A percentile compares a stretch with the other conserved stretches of the same genome.
Evolutionary conservation across 2,888 invertebrate genomes (phyloP).

Genomic region (Argynnis bischoffii): DNA sequence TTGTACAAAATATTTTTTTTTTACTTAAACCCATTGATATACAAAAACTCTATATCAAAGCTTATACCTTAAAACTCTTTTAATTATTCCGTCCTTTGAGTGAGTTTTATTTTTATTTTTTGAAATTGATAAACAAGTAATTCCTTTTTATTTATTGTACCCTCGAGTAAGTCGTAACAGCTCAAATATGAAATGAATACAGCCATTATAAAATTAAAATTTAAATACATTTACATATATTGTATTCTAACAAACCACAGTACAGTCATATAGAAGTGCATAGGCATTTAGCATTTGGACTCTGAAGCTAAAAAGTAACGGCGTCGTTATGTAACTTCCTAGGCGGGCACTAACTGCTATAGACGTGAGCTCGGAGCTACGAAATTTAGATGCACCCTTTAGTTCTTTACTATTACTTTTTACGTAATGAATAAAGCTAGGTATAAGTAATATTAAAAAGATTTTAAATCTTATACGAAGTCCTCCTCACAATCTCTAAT

Average conservation of each 20-base stretch:
- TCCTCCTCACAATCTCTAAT: too few relatives aligned
- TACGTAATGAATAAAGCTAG: not conserved
- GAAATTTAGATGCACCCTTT: slow-evolving; percentile 39
- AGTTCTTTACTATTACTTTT: slow-evolving; percentile 7
- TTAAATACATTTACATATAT: slow-evolving; percentile 12
- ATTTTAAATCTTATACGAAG: too few relatives aligned
- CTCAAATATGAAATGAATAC: not conserved
- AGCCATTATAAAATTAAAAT: not conserved
- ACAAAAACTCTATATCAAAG: too few relatives aligned
- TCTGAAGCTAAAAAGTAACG: slow-evolving; percentile 62
- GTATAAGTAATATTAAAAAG: too few relatives aligned
- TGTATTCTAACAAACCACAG: slow-evolving; percentile 17
- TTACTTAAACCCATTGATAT: too few relatives aligned
- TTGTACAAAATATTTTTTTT: too few relatives aligned
- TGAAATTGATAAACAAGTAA: too few relatives aligned
- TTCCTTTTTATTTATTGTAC: too few relatives aligned
- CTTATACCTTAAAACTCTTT: too few relatives aligned
- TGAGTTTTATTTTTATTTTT: too few relatives aligned
- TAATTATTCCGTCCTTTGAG: too few relatives aligned
- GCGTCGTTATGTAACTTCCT: slow-evolving; percentile 58
- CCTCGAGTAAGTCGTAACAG: too few relatives aligned
- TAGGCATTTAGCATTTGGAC: slow-evolving; percentile 63
- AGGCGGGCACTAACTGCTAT: slow-evolving; percentile 56
- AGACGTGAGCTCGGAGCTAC: slow-evolving; percentile 46
- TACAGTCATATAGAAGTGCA: slow-evolving; percentile 39